These are phyloP conservation scores for Megastigmus dorsalis DNA, from an alignment of 2,888 invertebrate genomes.

Conservation along the genomic window DNA sequence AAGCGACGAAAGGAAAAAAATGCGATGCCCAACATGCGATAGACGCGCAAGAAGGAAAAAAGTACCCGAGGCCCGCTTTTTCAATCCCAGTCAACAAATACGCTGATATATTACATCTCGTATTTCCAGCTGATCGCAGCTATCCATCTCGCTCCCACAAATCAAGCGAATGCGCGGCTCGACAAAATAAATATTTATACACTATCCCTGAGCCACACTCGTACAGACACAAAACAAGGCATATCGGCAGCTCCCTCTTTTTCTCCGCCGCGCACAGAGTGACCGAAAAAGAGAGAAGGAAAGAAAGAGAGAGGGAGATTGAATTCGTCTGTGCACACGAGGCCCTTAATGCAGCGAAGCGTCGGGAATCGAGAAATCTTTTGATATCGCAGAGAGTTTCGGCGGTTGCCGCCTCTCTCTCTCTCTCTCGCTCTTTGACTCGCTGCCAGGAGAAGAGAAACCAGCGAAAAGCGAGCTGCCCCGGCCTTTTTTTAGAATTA, in stretches of 20 bases:
- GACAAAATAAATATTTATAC: conserved; percentile 48
- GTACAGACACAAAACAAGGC: conserved; percentile 6
- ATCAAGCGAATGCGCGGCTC: conserved; percentile 49
- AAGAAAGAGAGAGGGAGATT: conserved; percentile 14
- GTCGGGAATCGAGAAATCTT: conserved; percentile 49
- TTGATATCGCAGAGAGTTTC: conserved; percentile 42
- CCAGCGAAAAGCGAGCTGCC: neutral
- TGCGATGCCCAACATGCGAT: neutral
- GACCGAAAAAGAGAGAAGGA: neutral
- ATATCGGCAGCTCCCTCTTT: neutral
- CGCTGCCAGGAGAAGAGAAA: conserved; percentile 35
- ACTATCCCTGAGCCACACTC: neutral
- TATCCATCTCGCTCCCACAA: conserved; percentile 26
- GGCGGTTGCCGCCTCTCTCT: neutral
- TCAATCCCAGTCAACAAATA: conserved; percentile 33
- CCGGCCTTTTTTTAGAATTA: conserved; percentile 34
- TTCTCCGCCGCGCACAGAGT: neutral
- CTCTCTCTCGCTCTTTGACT: conserved; percentile 42
- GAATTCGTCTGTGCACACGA: conserved; percentile 24
- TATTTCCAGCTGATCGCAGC: conserved; percentile 19
- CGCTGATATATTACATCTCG: conserved; percentile 14
- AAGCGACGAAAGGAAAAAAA: neutral
- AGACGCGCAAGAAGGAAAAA: neutral
- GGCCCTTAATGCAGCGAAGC: conserved; percentile 50
- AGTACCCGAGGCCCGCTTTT: conserved; percentile 5